These are phyloP conservation scores for Phylloscopus trochiloides DNA, from an alignment of 2,113 vertebrate species.

Conservation along the genomic window DNA sequence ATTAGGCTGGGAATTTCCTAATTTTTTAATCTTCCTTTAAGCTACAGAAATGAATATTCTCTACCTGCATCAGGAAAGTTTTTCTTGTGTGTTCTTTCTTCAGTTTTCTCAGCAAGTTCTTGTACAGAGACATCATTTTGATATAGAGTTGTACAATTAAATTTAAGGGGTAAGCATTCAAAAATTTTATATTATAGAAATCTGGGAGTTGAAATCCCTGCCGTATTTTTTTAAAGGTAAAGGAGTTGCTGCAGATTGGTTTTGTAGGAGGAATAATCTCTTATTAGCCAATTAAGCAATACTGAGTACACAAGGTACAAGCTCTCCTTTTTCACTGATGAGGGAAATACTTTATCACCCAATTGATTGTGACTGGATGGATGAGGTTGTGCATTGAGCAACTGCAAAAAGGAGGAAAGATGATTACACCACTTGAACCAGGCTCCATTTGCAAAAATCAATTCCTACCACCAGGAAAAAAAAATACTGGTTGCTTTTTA, in stretches of 20 bases:
- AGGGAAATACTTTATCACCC: conserved; percentile 32
- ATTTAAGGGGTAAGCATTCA: neutral
- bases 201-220: neutral
- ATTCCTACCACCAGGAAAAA: neutral
- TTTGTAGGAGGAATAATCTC: neutral
- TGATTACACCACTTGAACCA: conserved; percentile 17
- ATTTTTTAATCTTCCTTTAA: neutral
- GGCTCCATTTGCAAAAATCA: conserved; percentile 59
- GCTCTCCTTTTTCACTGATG: conserved; percentile 7
- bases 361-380: neutral
- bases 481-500: conserved; percentile 12
- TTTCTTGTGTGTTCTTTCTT: neutral
- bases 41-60: neutral
- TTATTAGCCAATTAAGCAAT: neutral
- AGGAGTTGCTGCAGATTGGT: neutral
- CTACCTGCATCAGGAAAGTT: neutral
- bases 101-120: neutral
- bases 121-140: neutral
- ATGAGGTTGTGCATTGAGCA: conserved; percentile 3
- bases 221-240: neutral
- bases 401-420: conserved; percentile 16
- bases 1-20: neutral
- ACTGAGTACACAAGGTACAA: neutral
- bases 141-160: neutral
- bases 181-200: neutral